Evolutionary conservation across 2,797 vertebrate genomes (phyloP), one percentile per base, ranked within the genome.

Genomic region (Peromyscus melanophrys): DNA sequence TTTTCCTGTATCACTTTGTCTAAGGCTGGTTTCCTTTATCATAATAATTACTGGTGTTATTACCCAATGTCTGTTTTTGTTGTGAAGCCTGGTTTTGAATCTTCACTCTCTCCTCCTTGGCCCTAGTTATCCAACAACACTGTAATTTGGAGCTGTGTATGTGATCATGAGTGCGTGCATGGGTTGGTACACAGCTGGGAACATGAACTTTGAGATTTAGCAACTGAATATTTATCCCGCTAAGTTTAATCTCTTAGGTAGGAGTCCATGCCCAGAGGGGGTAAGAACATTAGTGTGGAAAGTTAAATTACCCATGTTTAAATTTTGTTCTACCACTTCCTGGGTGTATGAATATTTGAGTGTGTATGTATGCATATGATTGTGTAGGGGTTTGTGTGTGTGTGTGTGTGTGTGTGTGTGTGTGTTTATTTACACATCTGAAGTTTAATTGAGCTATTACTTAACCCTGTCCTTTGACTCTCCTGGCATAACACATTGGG

Each of bases 41-140:
- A 87, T 89, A 49, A 95, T 95, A 89, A 93, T 96, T 81, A 93
- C 31, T 67, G 65, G 34, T 89, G 31, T 87, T 91, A 92, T 97
- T 96, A 55, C 73, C 89, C 91, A 92, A 93, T 65, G 34, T 10
- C 6, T 95, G 43, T 88, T 96, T 97, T 97, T 77, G 77, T 65
- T 84, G 90, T 67, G 43, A 73, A 93, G 40, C 63, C 67, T 46
- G 4, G 84, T 91, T 94, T 52, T 23, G n/a, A 89, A 61, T 84
- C 57, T 89, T 83, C 86, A 16, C 77, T 84, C 89, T 67, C 77
- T 78, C 34, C 37, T 46, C 31, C 25, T 85, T 81, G 19, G 17
- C 34, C 19, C 29, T 93, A 9, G 4, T 85, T 82, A 31, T 77
- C 71, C 21, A 96, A 46, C 9, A 61, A 67, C 6, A 55, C 21